Evolutionary conservation across 2,113 vertebrate species (phyloP).

Genomic region (Morone chrysops): DNA sequence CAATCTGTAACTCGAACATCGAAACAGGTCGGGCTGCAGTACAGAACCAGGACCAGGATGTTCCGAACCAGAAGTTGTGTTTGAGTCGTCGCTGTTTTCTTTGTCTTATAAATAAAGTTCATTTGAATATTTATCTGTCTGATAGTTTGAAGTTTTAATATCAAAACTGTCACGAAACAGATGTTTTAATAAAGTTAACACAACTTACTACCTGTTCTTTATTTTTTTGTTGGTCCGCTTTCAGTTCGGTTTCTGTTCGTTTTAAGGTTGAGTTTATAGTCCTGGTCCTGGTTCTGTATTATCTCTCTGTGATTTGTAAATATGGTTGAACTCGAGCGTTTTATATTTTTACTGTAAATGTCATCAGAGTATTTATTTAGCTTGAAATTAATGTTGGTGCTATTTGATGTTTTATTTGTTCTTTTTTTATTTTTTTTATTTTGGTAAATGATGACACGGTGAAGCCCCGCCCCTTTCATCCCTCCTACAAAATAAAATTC

Average conservation of each 20-base stretch:
- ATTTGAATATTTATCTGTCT: constrained; percentile 15
- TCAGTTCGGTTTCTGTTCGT: background rate
- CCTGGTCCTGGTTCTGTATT: constrained; percentile 1
- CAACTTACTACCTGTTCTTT: background rate
- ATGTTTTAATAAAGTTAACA: background rate
- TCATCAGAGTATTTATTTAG: constrained; percentile 83
- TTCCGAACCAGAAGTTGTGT: background rate
- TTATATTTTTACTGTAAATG: constrained; percentile 81
- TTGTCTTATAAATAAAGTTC: constrained; percentile 4
- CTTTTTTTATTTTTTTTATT: constrained; percentile 43
- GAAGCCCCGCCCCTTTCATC: constrained; percentile 18
- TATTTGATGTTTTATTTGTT: constrained; percentile 62
- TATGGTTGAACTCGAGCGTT: constrained; percentile 74
- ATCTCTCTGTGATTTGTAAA: constrained; percentile 71
- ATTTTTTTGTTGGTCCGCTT: background rate
- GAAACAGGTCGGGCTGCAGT: background rate
- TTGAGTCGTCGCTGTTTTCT: background rate
- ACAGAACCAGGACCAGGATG: background rate
- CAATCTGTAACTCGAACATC: background rate
- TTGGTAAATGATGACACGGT: constrained; percentile 29
- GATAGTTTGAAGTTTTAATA: background rate
- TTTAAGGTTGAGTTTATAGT: background rate
- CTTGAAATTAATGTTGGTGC: constrained; percentile 73
- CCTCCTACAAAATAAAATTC: constrained; percentile 35
- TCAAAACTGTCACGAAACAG: background rate